Percentiles rank a stretch among this genome's conserved stretches.
Conservation (phyloP, 2,888 invertebrate genomes). For the Cheilosia scutellata region DNA sequence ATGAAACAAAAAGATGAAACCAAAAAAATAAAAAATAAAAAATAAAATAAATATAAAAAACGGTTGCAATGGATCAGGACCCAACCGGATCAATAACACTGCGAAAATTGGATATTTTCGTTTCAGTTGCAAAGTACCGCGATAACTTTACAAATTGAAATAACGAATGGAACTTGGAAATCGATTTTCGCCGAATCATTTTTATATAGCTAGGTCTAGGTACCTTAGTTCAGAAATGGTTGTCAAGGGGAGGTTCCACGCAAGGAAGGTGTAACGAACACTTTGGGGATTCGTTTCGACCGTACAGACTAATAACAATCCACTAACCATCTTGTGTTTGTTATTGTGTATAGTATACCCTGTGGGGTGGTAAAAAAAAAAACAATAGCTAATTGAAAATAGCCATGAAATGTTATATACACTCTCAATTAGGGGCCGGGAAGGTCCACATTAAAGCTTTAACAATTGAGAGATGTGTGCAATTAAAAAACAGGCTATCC, state of each 20-base stretch:
- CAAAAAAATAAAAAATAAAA: not conserved
- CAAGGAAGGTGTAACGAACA: conserved; percentile 3
- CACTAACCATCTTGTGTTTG: conserved; percentile 1
- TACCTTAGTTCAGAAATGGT: not conserved
- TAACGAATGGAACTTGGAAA: conserved; percentile 35
- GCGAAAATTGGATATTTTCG: conserved; percentile 16
- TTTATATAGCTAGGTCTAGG: conserved; percentile 19
- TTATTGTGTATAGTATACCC: conserved; percentile 9
- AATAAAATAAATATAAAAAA: not conserved
- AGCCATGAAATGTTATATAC: conserved; percentile 55
- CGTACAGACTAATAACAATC: conserved; percentile 25
- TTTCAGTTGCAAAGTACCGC: conserved; percentile 24
- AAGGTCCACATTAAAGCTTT: conserved; percentile 29
- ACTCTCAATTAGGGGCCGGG: not conserved
- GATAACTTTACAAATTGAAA: conserved; percentile 53
- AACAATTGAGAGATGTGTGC: conserved; percentile 39
- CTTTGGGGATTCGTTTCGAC: conserved; percentile 9
- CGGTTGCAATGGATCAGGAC: not conserved
- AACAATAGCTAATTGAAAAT: conserved; percentile 62
- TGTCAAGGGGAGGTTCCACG: not conserved
- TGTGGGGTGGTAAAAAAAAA: conserved; percentile 1
- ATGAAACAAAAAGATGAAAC: not conserved
- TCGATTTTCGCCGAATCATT: conserved; percentile 50
- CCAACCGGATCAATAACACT: not conserved
- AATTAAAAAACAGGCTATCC: conserved; percentile 64